A percentile compares a stretch with the other conserved stretches of the same genome.
Conservation (phyloP, 2,113 vertebrate genomes). For the Phalacrocorax carbo region DNA sequence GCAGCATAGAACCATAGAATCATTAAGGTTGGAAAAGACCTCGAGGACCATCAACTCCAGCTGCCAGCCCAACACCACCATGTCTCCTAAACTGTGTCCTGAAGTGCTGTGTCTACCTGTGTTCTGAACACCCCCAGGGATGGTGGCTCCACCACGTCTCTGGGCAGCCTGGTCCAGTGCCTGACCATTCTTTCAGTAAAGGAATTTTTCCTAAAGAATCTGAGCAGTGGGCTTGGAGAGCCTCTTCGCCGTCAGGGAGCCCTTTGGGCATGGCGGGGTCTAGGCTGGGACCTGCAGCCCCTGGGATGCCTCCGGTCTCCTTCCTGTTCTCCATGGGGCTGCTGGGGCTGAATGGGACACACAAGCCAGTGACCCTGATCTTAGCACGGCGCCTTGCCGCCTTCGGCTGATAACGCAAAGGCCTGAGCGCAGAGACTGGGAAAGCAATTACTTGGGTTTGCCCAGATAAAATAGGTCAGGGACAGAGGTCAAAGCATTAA, state of each 20-base stretch:
- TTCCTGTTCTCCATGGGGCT: fast-evolving
- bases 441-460: neutral
- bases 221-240: neutral
- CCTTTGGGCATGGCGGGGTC: neutral
- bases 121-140: too few species aligned
- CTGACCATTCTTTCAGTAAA: too few species aligned
- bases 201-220: too few species aligned
- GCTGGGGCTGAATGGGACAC: fast-evolving
- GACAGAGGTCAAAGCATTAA: neutral
- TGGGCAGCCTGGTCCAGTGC: too few species aligned
- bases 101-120: too few species aligned
- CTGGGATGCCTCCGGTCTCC: neutral
- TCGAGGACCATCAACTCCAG: too few species aligned
- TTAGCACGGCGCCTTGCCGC: fast-evolving
- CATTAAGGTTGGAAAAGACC: too few species aligned
- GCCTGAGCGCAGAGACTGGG: neutral
- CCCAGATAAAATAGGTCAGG: neutral
- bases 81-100: too few species aligned
- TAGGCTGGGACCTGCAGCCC: too few species aligned
- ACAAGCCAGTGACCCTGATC: fast-evolving
- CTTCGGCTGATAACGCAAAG: neutral
- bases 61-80: too few species aligned
- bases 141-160: too few species aligned
- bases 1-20: too few species aligned
- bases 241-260: neutral